Evolutionary conservation across 2,888 invertebrate species (phyloP), one percentile per base, ranked within the genome.

Genomic region (Clusia tigrina): DNA sequence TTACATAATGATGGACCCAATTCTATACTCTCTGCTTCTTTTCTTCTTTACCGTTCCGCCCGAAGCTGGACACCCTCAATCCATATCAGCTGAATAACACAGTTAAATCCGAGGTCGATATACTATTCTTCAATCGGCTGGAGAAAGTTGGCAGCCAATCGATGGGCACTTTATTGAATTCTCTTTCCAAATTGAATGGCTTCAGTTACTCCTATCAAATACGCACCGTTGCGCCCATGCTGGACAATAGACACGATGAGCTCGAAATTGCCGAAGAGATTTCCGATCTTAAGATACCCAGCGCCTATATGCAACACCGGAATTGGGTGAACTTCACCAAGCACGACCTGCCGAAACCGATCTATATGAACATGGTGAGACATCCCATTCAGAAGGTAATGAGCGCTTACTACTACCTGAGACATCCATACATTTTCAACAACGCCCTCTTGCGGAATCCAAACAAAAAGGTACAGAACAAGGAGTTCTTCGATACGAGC

Each of bases 71-170:
- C 26, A 60, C 58, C 12, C 66, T 79, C 37, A 56, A 66, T 46
- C 63, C 79, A 3, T 57, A 58, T 1, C 60, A 70, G 18, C 61
- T 81, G 25, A 81, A 80, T 62, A 81, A 81, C 63, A 82, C 82
- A 0, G 71, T 59, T 25, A 73, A 70, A 24, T 79, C 81, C 2
- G 74, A 81, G 53, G 87, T 88, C 22, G 89, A 93, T 54, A 86
- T 92, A 46, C 79, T 95, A 46, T 91, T 95, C 84, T 95, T 94
- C 85, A 95, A 95, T 83, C 87, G 94, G 22, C 92, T 94, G 58
- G 94, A 94, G n/a, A 95, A 95, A 85, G 94, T 94, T 24, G 95
- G 94, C 65, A 93, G 93, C 57, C 93, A 94, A 83, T 93, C 94
- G 12, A 89, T 94, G 79, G 93, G 93, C 90, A 91, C 91, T 77